Percentiles rank a stretch among this genome's conserved stretches.
phyloP scores from a whole-genome alignment of 2,797 vertebrate genomes.

The Scleropages formosus region DNA sequence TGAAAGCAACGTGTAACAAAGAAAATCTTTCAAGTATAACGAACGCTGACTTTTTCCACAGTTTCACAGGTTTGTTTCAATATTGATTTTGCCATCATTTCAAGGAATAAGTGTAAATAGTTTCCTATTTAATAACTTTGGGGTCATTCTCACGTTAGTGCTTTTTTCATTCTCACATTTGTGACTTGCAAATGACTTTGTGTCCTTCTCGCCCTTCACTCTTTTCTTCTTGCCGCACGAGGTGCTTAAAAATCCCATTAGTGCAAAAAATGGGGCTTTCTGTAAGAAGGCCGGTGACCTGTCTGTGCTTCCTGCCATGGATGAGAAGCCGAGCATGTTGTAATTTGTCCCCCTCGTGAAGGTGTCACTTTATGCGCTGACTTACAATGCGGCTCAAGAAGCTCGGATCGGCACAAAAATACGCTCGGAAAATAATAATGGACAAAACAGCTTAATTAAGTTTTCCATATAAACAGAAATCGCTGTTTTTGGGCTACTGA shows the following conservation, averaged over 20 bases:
- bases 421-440: neutral
- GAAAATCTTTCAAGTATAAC: neutral
- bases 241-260: conserved; percentile 31
- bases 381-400: conserved; percentile 19
- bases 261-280: conserved; percentile 21
- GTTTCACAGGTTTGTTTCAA: conserved; percentile 54
- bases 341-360: conserved; percentile 11
- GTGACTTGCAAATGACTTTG: conserved; percentile 60
- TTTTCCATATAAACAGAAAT: conserved; percentile 2
- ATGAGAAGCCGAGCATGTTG: conserved; percentile 31
- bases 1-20: conserved; percentile 6
- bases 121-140: conserved; percentile 56
- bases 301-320: conserved; percentile 12
- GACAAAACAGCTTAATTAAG: neutral
- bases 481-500: neutral
- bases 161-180: conserved; percentile 61
- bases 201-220: neutral
- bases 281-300: conserved; percentile 17
- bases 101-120: conserved; percentile 62
- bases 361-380: conserved; percentile 8
- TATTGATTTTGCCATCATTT: conserved; percentile 54
- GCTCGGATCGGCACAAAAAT: conserved; percentile 18
- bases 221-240: conserved; percentile 30
- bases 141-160: conserved; percentile 65
- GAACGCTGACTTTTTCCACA: conserved; percentile 47